Percentiles rank a stretch among this genome's conserved stretches.
phyloP scores from a whole-genome alignment of 2,888 invertebrate species.

The Thymelicus acteon region DNA sequence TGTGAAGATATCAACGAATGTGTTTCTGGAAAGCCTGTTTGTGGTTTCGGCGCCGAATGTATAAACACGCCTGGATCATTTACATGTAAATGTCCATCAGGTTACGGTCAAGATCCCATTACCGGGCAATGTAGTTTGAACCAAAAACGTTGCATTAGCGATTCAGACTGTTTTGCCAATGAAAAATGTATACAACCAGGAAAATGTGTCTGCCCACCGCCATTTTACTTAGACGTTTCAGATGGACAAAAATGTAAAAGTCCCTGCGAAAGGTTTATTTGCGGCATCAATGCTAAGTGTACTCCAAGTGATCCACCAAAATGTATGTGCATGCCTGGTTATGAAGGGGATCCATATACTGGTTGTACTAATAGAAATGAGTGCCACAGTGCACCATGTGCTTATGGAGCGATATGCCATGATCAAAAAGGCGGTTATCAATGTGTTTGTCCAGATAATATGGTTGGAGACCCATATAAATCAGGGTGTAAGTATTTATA shows the following conservation, averaged over 20 bases:
- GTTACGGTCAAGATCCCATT: conserved; percentile 92
- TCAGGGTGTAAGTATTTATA: conserved; percentile 87
- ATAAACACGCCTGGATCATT: conserved; percentile 91
- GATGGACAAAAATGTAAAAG: conserved; percentile 95
- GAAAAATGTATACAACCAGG: conserved; percentile 97
- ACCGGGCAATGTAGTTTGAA: conserved; percentile 93
- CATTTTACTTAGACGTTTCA: conserved; percentile 92
- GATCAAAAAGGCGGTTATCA: conserved; percentile 94
- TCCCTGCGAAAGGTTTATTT: conserved; percentile 95
- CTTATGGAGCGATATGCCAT: conserved; percentile 94
- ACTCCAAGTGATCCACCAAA: conserved; percentile 95
- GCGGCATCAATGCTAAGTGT: conserved; percentile 95
- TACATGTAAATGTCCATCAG: conserved; percentile 92
- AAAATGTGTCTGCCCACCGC: conserved; percentile 95
- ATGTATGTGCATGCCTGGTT: conserved; percentile 95
- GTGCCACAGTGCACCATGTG: conserved; percentile 93
- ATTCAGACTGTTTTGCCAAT: conserved; percentile 93
- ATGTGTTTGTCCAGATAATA: conserved; percentile 93
- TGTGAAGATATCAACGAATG: conserved; percentile 95
- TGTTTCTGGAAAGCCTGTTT: conserved; percentile 88
- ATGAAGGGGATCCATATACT: conserved; percentile 92
- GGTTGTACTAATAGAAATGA: conserved; percentile 95
- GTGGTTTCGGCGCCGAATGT: conserved; percentile 95
- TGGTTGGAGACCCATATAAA: conserved; percentile 93
- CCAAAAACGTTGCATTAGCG: conserved; percentile 92